A percentile compares a stretch with the other conserved stretches of the same genome.
Conservation (phyloP, 2,888 invertebrate genomes). For the Nysson spinosus region DNA sequence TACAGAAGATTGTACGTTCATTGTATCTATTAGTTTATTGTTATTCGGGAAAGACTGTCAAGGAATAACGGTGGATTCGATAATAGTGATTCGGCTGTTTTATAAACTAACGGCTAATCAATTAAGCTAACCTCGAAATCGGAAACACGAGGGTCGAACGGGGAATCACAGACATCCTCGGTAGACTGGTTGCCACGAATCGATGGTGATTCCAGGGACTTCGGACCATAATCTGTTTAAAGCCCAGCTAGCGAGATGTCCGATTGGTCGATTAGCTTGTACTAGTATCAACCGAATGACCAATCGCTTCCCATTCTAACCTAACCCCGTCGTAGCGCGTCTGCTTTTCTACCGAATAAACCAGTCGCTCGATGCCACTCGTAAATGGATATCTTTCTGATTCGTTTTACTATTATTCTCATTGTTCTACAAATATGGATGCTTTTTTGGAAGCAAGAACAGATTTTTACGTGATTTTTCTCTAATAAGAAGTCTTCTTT, state of each 20-base stretch:
- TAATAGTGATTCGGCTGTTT: background rate
- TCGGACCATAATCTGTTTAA: slow-evolving; percentile 70
- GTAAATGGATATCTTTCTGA: slow-evolving; percentile 35
- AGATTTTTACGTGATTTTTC: too few species aligned
- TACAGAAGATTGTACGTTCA: too few species aligned
- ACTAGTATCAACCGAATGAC: slow-evolving; percentile 44
- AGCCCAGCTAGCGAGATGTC: slow-evolving; percentile 70
- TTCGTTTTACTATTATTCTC: background rate
- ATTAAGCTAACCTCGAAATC: slow-evolving; percentile 48
- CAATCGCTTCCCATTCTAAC: slow-evolving; percentile 37
- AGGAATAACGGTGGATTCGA: too few species aligned
- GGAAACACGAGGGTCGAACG: slow-evolving; percentile 28
- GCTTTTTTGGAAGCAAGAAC: background rate
- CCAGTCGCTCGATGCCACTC: slow-evolving; percentile 27
- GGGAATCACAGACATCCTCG: slow-evolving; percentile 14
- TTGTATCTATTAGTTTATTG: too few species aligned
- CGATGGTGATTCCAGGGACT: slow-evolving; percentile 48
- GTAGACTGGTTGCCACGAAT: slow-evolving; percentile 32
- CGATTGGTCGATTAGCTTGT: slow-evolving; percentile 65
- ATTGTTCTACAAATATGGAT: background rate
- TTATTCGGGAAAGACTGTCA: too few species aligned
- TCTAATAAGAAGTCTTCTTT: too few species aligned
- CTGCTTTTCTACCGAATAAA: slow-evolving; percentile 43
- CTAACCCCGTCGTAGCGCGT: slow-evolving; percentile 43
- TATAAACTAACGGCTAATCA: slow-evolving; percentile 21